Conservation (phyloP, 2,797 vertebrate species). For the Staurois parvus region DNA sequence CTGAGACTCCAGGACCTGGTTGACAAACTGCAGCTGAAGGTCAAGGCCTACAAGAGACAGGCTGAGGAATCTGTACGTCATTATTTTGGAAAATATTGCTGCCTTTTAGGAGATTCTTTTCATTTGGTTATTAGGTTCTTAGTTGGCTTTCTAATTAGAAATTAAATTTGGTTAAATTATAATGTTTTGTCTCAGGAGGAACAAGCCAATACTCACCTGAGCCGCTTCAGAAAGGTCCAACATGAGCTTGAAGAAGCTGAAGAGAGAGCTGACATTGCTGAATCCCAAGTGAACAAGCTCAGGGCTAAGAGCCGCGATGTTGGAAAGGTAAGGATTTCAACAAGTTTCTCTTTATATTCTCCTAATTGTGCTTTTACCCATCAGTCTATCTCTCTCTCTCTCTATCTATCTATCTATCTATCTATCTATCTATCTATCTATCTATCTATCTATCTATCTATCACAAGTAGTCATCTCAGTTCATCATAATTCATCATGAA, state of each 20-base stretch:
- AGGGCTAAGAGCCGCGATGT: constrained; percentile 83
- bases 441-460: no score
- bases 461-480: no score
- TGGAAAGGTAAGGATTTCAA: constrained; percentile 60
- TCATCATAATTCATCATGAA: no score
- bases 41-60: constrained; percentile 52
- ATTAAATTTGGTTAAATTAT: neutral
- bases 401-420: no score
- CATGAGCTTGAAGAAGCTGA: constrained; percentile 91
- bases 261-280: constrained; percentile 89
- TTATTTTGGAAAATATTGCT: neutral
- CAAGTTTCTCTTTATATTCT: neutral
- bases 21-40: constrained; percentile 51
- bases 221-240: constrained; percentile 88
- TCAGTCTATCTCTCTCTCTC: no score
- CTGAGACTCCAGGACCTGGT: constrained; percentile 46
- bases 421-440: no score
- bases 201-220: constrained; percentile 81
- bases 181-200: constrained; percentile 78
- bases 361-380: neutral
- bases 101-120: neutral
- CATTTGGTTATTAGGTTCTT: neutral
- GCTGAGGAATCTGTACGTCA: constrained; percentile 47
- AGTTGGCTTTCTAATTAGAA: neutral
- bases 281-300: constrained; percentile 92